These are phyloP conservation scores for Parochlus steinenii DNA, from an alignment of 2,888 invertebrate genomes.

Conservation along the genomic window DNA sequence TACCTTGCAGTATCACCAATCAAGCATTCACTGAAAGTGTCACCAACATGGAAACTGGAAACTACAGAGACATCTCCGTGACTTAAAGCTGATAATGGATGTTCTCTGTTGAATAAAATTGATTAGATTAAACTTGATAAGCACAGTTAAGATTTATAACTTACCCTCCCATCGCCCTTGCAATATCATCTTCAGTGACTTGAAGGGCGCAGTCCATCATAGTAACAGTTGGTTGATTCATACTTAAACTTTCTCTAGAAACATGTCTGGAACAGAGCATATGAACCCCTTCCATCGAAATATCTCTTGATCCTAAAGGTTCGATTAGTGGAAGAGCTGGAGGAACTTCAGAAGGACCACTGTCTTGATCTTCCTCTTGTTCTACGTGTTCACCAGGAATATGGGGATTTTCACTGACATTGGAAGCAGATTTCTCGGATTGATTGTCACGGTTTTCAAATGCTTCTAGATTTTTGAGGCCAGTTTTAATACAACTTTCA, in stretches of 20 bases:
- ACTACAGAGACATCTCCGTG: slow-evolving; percentile 83
- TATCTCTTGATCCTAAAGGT: slow-evolving; percentile 62
- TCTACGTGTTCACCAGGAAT: slow-evolving; percentile 21
- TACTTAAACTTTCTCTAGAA: slow-evolving; percentile 50
- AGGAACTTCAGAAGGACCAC: slow-evolving; percentile 68
- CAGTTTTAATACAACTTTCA: slow-evolving; percentile 14
- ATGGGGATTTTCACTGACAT: slow-evolving; percentile 19
- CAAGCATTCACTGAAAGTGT: slow-evolving; percentile 30
- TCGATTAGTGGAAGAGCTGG: slow-evolving; percentile 65
- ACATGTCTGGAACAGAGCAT: slow-evolving; percentile 28
- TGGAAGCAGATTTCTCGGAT: slow-evolving; percentile 21
- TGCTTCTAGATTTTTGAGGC: slow-evolving; percentile 32
- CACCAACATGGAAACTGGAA: slow-evolving; percentile 52
- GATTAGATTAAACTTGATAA: not conserved
- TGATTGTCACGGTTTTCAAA: slow-evolving; percentile 32
- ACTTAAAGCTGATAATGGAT: slow-evolving; percentile 75
- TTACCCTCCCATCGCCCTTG: slow-evolving; percentile 59
- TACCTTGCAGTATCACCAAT: slow-evolving; percentile 30
- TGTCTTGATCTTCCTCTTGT: slow-evolving; percentile 56
- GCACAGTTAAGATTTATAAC: slow-evolving; percentile 8
- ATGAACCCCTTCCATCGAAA: slow-evolving; percentile 68
- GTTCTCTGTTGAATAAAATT: slow-evolving; percentile 38
- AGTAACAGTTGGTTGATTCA: slow-evolving; percentile 61
- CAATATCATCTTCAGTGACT: slow-evolving; percentile 87
- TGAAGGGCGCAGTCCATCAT: slow-evolving; percentile 77